These are phyloP conservation scores for Aphelinus certus DNA, from an alignment of 1,140 invertebrate genomes.

Conservation along the genomic window DNA sequence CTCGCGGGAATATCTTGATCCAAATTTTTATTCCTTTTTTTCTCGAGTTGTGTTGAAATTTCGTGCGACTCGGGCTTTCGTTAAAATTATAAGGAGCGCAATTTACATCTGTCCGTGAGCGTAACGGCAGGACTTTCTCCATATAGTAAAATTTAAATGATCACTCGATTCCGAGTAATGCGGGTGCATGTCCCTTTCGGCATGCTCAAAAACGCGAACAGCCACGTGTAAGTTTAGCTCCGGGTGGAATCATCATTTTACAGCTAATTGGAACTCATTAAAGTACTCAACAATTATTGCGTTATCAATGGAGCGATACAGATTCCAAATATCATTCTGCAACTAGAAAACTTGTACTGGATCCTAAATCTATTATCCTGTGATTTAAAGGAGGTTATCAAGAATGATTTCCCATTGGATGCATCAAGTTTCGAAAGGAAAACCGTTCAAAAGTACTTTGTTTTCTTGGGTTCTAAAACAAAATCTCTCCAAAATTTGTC, in stretches of 20 bases:
- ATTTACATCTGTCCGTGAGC: not conserved
- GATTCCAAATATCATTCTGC: no score
- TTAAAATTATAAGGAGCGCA: constrained; percentile 2
- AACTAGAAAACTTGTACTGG: no score
- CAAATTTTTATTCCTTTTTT: constrained; percentile 5
- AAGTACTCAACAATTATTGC: no score
- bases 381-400: no score
- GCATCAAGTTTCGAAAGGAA: no score
- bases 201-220: not conserved
- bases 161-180: constrained; percentile 9
- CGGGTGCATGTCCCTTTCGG: not conserved
- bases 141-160: not conserved
- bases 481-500: no score
- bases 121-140: constrained; percentile 9
- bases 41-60: constrained; percentile 16
- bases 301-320: no score
- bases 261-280: not conserved
- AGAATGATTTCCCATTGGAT: no score
- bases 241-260: constrained; percentile 13
- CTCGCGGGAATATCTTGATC: constrained; percentile 11
- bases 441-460: no score
- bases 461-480: no score
- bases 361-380: no score
- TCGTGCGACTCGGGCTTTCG: constrained; percentile 20
- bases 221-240: constrained; percentile 9